These are phyloP conservation scores for Anoncus sp. DNA, from an alignment of 2,888 invertebrate genomes.

Conservation along the genomic window DNA sequence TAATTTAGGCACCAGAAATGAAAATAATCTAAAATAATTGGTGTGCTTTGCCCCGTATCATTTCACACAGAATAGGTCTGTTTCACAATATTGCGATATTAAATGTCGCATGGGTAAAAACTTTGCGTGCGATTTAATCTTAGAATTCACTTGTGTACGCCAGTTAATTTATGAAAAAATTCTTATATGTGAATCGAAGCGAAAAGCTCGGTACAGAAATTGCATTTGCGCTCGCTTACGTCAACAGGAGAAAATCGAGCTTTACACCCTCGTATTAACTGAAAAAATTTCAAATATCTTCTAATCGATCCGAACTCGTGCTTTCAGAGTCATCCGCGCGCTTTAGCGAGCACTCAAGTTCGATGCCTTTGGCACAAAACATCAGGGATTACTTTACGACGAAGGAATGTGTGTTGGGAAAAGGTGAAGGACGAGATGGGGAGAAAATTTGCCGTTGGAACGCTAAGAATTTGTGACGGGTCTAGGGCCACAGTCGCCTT, in stretches of 20 bases:
- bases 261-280: not conserved
- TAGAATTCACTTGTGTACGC: no score
- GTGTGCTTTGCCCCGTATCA: no score
- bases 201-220: no score
- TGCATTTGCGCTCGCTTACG: no score
- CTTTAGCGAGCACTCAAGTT: slow-evolving; percentile 9
- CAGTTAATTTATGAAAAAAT: no score
- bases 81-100: no score
- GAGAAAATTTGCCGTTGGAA: slow-evolving; percentile 53
- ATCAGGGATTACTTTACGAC: slow-evolving; percentile 4
- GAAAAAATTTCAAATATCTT: not conserved
- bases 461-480: slow-evolving; percentile 54
- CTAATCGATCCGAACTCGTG: not conserved
- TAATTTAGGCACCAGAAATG: no score
- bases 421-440: slow-evolving; percentile 7
- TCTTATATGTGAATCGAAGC: no score
- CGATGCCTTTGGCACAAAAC: not conserved
- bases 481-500: slow-evolving; percentile 53
- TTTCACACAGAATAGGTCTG: no score
- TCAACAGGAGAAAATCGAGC: not conserved
- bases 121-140: no score
- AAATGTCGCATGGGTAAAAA: no score
- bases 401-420: slow-evolving; percentile 1
- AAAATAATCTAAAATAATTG: no score
- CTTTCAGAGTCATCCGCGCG: not conserved